These are phyloP conservation scores for Pimephales promelas DNA, from an alignment of 2,113 vertebrate species.

Conservation along the genomic window DNA sequence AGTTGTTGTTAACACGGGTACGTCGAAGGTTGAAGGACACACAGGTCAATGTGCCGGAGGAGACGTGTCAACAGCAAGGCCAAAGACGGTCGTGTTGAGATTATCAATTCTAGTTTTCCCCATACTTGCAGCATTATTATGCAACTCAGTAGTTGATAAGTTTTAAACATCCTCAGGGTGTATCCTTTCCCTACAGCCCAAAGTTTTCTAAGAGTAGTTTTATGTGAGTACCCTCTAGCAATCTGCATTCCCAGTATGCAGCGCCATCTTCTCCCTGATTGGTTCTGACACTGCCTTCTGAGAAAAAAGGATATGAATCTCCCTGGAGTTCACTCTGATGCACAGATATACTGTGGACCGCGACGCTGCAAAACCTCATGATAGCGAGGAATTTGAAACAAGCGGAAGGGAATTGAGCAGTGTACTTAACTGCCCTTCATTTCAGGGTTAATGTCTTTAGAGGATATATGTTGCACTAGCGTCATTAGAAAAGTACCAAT, in stretches of 20 bases:
- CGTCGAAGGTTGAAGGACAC: background rate
- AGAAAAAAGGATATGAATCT: slow-evolving; percentile 42
- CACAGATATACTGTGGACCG: background rate
- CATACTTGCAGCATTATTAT: background rate
- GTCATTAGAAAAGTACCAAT: background rate
- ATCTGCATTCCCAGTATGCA: slow-evolving; percentile 18
- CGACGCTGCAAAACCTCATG: slow-evolving; percentile 23
- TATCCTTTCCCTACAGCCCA: slow-evolving; percentile 36
- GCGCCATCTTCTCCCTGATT: slow-evolving; percentile 29
- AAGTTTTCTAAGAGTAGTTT: slow-evolving; percentile 43
- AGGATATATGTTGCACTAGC: background rate
- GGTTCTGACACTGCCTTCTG: slow-evolving; percentile 25
- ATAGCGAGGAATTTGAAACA: slow-evolving; percentile 1
- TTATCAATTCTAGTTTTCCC: background rate
- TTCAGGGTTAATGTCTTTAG: background rate
- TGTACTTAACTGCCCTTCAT: background rate
- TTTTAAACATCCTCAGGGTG: slow-evolving; percentile 43
- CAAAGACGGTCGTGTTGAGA: background rate
- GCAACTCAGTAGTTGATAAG: slow-evolving; percentile 21
- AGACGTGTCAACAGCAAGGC: background rate
- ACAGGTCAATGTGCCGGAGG: background rate
- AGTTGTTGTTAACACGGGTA: background rate
- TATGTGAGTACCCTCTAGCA: slow-evolving; percentile 42
- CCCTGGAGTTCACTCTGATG: slow-evolving; percentile 20
- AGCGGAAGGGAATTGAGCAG: background rate